Evolutionary conservation across 2,888 invertebrate genomes (phyloP).

Genomic region (Torymus tubicola): DNA sequence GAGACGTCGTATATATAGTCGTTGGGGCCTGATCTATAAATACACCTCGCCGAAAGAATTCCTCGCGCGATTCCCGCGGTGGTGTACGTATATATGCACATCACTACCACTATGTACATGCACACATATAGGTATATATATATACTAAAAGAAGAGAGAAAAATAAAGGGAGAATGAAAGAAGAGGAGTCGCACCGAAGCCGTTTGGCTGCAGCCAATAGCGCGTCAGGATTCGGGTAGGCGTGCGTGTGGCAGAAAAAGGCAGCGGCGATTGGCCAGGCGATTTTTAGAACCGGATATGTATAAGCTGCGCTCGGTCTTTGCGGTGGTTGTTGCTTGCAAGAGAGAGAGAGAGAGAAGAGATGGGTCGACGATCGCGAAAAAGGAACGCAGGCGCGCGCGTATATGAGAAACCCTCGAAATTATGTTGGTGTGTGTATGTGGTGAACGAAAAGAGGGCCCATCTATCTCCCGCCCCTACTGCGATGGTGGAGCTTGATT

Average conservation of each 20-base stretch:
- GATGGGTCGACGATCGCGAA: constrained; percentile 35
- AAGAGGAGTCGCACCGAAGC: too few species aligned
- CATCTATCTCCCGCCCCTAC: not conserved
- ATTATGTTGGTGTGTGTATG: constrained; percentile 10
- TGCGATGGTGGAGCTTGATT: too few species aligned
- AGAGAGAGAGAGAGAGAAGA: too few species aligned
- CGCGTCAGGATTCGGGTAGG: constrained; percentile 23
- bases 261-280: constrained; percentile 27
- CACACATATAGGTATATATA: too few species aligned
- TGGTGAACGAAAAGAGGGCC: not conserved
- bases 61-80: constrained; percentile 7
- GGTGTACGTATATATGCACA: not conserved
- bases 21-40: too few species aligned
- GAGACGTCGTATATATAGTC: too few species aligned
- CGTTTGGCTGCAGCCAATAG: constrained; percentile 6
- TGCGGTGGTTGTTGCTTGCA: too few species aligned
- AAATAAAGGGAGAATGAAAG: not conserved
- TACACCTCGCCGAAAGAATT: not conserved
- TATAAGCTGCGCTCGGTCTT: not conserved
- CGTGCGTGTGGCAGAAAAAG: constrained; percentile 38
- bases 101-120: not conserved
- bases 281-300: constrained; percentile 49
- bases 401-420: constrained; percentile 21
- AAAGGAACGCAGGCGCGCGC: not conserved
- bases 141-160: not conserved